Conservation (phyloP, 2,797 vertebrate genomes). For the Taenioides sp. region DNA sequence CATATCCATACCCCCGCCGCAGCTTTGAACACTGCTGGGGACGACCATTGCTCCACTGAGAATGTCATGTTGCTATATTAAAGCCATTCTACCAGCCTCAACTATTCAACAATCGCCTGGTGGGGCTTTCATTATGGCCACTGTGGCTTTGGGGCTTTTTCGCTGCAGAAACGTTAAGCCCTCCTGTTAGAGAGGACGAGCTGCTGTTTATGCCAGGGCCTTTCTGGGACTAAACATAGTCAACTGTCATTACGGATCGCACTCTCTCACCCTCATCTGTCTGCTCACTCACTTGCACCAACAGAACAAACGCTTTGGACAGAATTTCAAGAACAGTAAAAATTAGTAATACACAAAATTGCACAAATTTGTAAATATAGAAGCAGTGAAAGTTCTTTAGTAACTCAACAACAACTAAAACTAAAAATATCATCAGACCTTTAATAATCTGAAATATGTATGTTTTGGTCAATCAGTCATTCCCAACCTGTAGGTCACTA, state of each 20-base stretch:
- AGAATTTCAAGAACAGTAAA: neutral
- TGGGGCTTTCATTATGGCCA: constrained; percentile 79
- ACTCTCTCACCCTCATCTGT: constrained; percentile 54
- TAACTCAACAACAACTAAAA: too few species aligned
- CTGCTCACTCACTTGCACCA: constrained; percentile 26
- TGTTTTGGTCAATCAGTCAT: too few species aligned
- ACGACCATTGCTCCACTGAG: constrained; percentile 63
- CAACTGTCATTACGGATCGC: constrained; percentile 75
- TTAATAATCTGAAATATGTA: too few species aligned
- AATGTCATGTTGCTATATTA: constrained; percentile 75
- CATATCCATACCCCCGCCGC: constrained; percentile 63
- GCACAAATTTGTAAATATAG: neutral
- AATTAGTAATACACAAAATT: neutral
- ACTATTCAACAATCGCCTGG: constrained; percentile 80
- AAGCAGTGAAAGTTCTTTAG: too few species aligned
- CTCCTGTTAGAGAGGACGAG: constrained; percentile 71
- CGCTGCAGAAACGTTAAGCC: constrained; percentile 64
- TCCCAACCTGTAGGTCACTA: too few species aligned
- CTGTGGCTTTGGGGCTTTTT: constrained; percentile 75
- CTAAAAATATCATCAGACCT: too few species aligned
- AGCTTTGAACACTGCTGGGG: constrained; percentile 76
- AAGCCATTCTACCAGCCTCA: constrained; percentile 80
- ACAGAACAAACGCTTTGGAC: neutral
- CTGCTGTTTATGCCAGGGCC: constrained; percentile 76
- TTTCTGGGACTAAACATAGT: constrained; percentile 80